Conservation (phyloP, 1,140 invertebrate genomes). For the Dysdera silvatica region DNA sequence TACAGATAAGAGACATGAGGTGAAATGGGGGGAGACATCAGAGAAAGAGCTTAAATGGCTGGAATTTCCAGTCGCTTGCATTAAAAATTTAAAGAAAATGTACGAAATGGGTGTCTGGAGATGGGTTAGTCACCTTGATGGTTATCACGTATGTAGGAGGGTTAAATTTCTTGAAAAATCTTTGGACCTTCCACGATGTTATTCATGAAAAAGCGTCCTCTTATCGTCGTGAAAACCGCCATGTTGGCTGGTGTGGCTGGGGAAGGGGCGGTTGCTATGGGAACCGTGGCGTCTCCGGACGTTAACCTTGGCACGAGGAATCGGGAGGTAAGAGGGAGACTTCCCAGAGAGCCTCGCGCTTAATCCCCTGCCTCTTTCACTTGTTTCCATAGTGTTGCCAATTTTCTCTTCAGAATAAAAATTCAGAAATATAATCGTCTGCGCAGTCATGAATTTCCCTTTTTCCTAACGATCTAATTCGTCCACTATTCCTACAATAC, state of each 20-base stretch:
- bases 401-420: not conserved
- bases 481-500: no score
- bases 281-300: slow-evolving; percentile 22
- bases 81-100: not conserved
- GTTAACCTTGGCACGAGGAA: slow-evolving; percentile 27
- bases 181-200: not conserved
- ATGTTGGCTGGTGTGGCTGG: slow-evolving; percentile 18
- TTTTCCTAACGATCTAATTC: no score
- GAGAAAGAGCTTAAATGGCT: not conserved
- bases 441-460: no score
- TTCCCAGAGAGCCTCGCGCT: no score
- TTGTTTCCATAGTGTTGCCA: slow-evolving; percentile 16
- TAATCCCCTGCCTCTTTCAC: slow-evolving; percentile 1
- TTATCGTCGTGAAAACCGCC: slow-evolving; percentile 12
- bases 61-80: not conserved
- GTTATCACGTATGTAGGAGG: slow-evolving; percentile 8
- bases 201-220: not conserved
- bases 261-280: slow-evolving; percentile 19
- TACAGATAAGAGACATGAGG: not conserved
- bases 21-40: not conserved
- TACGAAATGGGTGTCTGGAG: no score
- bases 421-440: not conserved
- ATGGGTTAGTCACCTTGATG: slow-evolving; percentile 24
- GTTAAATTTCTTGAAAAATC: slow-evolving; percentile 14
- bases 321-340: no score